phyloP scores from a whole-genome alignment of 2,113 vertebrate genomes.

The Empidonax traillii region DNA sequence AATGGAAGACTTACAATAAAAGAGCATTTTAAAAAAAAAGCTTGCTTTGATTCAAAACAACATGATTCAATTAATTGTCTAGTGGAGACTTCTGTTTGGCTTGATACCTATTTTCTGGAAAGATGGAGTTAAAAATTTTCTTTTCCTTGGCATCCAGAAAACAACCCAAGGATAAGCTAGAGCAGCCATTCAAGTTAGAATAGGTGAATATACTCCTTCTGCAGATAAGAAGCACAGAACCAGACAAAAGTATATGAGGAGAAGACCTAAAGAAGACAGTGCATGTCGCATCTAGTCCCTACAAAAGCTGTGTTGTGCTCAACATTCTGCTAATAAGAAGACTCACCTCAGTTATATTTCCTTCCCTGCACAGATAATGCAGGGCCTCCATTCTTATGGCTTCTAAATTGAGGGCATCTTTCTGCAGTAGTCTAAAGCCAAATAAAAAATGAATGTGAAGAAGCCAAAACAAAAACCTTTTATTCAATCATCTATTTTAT shows the following conservation, averaged over 20 bases:
- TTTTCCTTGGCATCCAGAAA: background rate
- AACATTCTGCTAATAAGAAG: background rate
- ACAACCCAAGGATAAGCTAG: background rate
- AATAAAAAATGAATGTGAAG: constrained; percentile 21
- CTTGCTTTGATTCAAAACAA: background rate
- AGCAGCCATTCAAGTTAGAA: background rate
- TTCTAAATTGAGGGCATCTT: constrained; percentile 88
- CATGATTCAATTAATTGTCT: background rate
- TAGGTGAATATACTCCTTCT: background rate
- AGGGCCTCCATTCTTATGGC: constrained; percentile 88
- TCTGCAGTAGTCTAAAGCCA: constrained; percentile 86
- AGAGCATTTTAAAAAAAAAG: background rate
- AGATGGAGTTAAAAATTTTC: background rate
- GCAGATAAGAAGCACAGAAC: background rate
- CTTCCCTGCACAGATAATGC: constrained; percentile 89
- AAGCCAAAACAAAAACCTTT: background rate
- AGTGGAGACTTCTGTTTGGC: background rate
- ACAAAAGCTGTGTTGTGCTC: background rate
- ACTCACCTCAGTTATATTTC: constrained; percentile 85
- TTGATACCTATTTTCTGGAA: background rate
- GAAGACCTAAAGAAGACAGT: background rate
- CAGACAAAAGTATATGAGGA: background rate
- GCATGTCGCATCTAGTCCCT: background rate
- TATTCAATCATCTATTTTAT: background rate
- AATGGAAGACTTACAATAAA: background rate